phyloP scores from a whole-genome alignment of 2,797 vertebrate species.

The Enteromius radiatus region DNA sequence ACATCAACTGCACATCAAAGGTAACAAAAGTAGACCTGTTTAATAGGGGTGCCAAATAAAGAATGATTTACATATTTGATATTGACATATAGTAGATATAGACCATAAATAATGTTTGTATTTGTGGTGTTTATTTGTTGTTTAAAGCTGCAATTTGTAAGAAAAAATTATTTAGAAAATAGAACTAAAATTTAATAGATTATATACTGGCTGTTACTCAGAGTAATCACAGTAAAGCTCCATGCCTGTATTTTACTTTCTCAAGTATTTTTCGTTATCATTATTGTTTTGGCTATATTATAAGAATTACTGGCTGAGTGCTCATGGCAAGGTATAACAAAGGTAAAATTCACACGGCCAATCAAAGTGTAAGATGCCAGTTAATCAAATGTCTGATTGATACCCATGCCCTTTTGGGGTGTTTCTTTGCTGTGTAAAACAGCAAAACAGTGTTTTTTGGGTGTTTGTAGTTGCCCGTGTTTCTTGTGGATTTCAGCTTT shows the following conservation, averaged over 20 bases:
- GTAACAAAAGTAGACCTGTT: conserved; percentile 68
- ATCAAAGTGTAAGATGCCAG: neutral
- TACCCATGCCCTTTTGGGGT: neutral
- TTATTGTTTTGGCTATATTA: neutral
- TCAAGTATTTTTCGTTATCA: neutral
- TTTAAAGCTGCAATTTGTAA: conserved; percentile 37
- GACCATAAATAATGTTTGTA: neutral
- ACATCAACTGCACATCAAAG: conserved; percentile 86
- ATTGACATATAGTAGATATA: neutral
- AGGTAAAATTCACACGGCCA: neutral
- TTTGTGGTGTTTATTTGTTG: conserved; percentile 34
- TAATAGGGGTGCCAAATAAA: conserved; percentile 20
- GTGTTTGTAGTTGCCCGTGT: conserved; percentile 11
- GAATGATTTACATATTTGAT: conserved; percentile 55
- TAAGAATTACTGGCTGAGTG: neutral
- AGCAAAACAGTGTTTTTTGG: neutral
- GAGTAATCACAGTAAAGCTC: neutral
- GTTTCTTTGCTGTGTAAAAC: neutral
- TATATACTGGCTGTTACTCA: neutral
- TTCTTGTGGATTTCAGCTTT: conserved; percentile 43
- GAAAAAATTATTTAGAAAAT: conserved; percentile 11
- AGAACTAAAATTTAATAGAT: neutral
- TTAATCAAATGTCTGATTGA: neutral
- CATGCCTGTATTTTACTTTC: neutral
- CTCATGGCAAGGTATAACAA: neutral